These are phyloP conservation scores for Tychaedon coryphoeus DNA, from an alignment of 2,113 vertebrate species.

Conservation along the genomic window DNA sequence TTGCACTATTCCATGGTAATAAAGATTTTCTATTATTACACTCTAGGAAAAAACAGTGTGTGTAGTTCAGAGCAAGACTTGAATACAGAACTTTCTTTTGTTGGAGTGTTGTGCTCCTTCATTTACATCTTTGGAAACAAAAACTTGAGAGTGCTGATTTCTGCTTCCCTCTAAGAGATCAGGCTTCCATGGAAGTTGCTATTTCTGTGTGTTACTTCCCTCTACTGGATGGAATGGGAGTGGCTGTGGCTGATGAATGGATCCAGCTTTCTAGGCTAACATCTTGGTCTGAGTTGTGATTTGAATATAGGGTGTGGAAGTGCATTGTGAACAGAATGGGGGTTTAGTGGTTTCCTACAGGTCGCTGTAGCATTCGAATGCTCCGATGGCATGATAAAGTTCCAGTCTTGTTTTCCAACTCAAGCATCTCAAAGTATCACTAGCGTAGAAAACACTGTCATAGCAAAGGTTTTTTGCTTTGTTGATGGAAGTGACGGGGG, in stretches of 20 bases:
- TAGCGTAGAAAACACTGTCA: background rate
- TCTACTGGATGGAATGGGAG: slow-evolving; percentile 59
- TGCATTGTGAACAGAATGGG: background rate
- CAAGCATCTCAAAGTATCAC: rapidly evolving
- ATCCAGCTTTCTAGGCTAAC: background rate
- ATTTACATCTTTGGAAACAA: background rate
- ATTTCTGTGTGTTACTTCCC: slow-evolving; percentile 45
- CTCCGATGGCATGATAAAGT: background rate
- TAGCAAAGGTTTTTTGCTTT: background rate
- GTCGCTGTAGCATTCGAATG: background rate
- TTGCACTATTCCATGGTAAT: background rate
- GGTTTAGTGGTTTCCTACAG: background rate
- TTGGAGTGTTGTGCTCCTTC: background rate
- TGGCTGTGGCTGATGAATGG: background rate
- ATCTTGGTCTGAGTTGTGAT: background rate
- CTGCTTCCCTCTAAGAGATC: background rate
- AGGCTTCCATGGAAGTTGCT: background rate
- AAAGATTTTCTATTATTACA: background rate
- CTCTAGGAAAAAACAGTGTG: background rate
- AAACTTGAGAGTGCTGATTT: background rate
- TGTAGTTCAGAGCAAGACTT: background rate
- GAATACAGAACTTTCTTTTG: background rate
- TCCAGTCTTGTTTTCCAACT: background rate
- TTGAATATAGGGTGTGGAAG: background rate
- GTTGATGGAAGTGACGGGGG: background rate